Base-by-base conservation (phyloP, 2,888 invertebrate genomes). In the Cheilosia vulpina region DNA sequence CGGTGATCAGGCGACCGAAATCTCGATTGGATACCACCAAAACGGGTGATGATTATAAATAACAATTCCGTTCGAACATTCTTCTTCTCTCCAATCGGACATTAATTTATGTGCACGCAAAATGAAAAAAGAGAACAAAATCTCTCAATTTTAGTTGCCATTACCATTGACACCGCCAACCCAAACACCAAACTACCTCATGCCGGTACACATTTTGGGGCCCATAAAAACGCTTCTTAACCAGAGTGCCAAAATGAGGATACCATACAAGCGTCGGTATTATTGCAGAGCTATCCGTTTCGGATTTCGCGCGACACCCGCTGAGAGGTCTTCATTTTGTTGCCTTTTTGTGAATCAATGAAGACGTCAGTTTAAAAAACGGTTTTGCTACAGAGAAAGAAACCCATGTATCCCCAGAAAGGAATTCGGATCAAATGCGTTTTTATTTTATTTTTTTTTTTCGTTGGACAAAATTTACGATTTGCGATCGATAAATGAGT, bases 401-500 rank as follows among this genome's bases (percentile, higher is more conserved):
- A 0, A 47, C 7, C 17, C 17, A 47, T n/a, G 17, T 17, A 47
- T 47, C 31, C 31, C 17, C 9, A 19, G 9, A 63, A 72, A 66
- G 53, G 47, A 60, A 68, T 57, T 55, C 62, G 41, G 60, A 68
- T 80, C 73, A 55, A 55, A 66, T 19, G 21, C 27, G 62, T 43
- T 47, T 53, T 52, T 21, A 21, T 63, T 55, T 68, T 27, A n/a
- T 38, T 58, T 63, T 63, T 58, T 63, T 63, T 11, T n/a, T 43
- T 43, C n/a, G 15, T 17, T 17, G 31, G 52, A 47, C 66, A 47
- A 63, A 80, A 81, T 81, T 81, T 63, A 81, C 81, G 81, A 81
- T 82, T 82, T 58, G 52, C 76, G 43, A 76, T 76, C 81, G 63
- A 82, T 82, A 82, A 82, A 82, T 76, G 69, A 71, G 81, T 82